Evolutionary conservation across 1,140 invertebrate genomes (phyloP).

Genomic region (Dendroctonus ponderosae): DNA sequence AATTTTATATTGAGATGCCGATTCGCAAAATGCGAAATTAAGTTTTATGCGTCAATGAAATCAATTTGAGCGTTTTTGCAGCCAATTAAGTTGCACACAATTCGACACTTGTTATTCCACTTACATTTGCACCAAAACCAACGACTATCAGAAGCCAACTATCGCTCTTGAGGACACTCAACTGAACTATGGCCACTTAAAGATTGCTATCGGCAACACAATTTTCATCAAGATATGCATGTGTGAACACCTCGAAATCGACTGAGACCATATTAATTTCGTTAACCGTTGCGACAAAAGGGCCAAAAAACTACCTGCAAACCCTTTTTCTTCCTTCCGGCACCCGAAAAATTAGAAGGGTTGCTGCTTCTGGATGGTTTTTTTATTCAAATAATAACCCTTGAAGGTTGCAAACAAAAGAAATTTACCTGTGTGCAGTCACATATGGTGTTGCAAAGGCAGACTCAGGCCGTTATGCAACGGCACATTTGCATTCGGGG

Average conservation of each 20-base stretch:
- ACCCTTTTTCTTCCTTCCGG: constrained; percentile 49
- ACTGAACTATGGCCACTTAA: constrained; percentile 5
- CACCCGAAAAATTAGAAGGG: constrained; percentile 44
- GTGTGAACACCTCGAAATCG: constrained; percentile 45
- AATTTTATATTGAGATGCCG: too few species aligned
- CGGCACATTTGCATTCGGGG: constrained; percentile 23
- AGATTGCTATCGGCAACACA: constrained; percentile 18
- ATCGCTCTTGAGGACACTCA: constrained; percentile 4
- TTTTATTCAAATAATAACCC: constrained; percentile 39
- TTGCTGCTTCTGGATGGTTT: constrained; percentile 41
- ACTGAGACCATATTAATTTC: constrained; percentile 46
- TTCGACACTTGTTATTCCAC: background rate
- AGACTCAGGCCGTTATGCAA: constrained; percentile 23
- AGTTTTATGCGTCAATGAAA: too few species aligned
- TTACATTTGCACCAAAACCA: background rate
- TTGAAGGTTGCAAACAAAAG: constrained; percentile 32
- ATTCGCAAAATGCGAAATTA: too few species aligned
- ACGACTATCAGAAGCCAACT: background rate
- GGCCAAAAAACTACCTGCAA: constrained; percentile 48
- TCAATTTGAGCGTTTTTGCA: too few species aligned
- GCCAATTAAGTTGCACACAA: background rate
- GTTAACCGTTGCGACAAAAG: constrained; percentile 32
- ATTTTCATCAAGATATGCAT: constrained; percentile 43
- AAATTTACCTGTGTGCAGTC: constrained; percentile 44
- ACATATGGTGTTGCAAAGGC: constrained; percentile 34